A percentile compares a stretch with the other conserved stretches of the same genome.
Evolutionary conservation across 1,140 invertebrate genomes (phyloP).

Genomic region (Heliothis virescens): DNA sequence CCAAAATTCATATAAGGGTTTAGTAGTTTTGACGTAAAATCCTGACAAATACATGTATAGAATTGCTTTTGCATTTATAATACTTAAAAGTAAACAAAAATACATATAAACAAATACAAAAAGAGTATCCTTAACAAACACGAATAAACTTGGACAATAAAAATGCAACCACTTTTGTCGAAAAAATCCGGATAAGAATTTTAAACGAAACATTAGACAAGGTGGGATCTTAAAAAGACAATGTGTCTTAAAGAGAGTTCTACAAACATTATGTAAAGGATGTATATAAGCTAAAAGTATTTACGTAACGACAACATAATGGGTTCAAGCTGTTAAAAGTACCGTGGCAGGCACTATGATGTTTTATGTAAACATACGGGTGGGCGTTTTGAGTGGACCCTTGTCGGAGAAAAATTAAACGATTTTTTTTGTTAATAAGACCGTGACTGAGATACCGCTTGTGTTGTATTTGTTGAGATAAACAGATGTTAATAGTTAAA

Average conservation of each 20-base stretch:
- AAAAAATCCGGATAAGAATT: constrained; percentile 7
- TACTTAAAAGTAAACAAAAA: too few relatives aligned
- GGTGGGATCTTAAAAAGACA: constrained; percentile 29
- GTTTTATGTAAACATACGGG: constrained; percentile 50
- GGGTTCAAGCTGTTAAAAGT: constrained; percentile 66
- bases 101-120: background rate
- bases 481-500: background rate
- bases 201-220: constrained; percentile 16
- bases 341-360: constrained; percentile 55
- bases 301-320: constrained; percentile 70
- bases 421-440: background rate
- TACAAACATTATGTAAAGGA: constrained; percentile 55
- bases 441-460: background rate
- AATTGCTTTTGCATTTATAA: too few relatives aligned
- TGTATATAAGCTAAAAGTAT: constrained; percentile 67
- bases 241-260: constrained; percentile 44
- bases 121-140: background rate
- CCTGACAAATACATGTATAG: too few relatives aligned
- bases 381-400: background rate
- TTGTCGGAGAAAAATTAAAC: background rate
- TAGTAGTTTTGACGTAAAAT: too few relatives aligned
- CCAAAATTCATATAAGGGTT: too few relatives aligned
- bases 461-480: background rate
- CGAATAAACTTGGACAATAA: background rate
- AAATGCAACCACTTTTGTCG: background rate